Base-by-base conservation (phyloP, 1,140 invertebrate species). In the Drosophila lacertosa region DNA sequence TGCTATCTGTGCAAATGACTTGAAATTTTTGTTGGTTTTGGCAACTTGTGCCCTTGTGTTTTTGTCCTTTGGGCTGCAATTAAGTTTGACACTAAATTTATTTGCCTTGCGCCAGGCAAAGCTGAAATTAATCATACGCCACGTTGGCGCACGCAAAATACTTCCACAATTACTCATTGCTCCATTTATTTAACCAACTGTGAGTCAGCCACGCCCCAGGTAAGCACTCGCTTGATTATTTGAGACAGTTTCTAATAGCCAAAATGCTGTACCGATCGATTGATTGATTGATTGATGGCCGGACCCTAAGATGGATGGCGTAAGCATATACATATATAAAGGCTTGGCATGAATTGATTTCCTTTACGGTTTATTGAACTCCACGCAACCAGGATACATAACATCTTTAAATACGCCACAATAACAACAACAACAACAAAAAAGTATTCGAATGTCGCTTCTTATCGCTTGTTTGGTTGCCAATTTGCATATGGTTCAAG, bases 41-140 rank as follows among this genome's bases (percentile, higher is more conserved):
- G 42, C 7, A 7, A 9, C 16, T 35, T 48, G 26, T 57, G 18
- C 42, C 24, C 0, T 13, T 29, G 35, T 42, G 20, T 32, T 58
- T 37, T 53, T 69, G 72, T 81, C 81, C 77, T 76, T 80, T 73
- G 67, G 81, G 80, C 39, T 74, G 63, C 80, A 80, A 84, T 86
- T 86, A 84, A 65, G 63, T 77, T 83, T 77, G 81, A 65, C 77
- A 84, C 81, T 67, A 84, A 84, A 84, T 84, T 84, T 77, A 80
- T 58, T 76, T 80, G 69, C 60, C 59, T 62, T 68, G 40, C 22
- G 32, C 40, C 62, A 55, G 50, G 55, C 47, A 51, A 58, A n/a
- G 18, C 59, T 69, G 64, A 72, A 86, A 86, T 84, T 86, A 84
- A 86, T 84, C 80, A 84, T 86, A 74, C 80, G 75, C 75, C 44